Percentiles rank a stretch among this genome's conserved stretches.
phyloP scores from a whole-genome alignment of 2,797 vertebrate genomes.

The Simalia tracyae region DNA sequence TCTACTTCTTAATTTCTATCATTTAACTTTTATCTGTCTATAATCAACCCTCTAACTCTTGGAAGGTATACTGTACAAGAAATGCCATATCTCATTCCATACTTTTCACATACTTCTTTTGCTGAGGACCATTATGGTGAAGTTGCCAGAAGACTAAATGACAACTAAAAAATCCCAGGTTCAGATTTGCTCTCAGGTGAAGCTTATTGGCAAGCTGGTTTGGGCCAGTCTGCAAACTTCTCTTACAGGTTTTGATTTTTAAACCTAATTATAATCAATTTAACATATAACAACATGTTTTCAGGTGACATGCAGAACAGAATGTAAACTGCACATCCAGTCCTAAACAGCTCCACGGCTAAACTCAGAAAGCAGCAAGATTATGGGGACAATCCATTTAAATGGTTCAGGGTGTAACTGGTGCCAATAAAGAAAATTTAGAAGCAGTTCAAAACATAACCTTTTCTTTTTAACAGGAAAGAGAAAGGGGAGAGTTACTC shows the following conservation, averaged over 20 bases:
- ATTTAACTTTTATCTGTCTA: not conserved
- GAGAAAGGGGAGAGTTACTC: not conserved
- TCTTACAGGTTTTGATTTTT: not conserved
- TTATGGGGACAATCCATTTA: not conserved
- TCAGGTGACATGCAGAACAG: not conserved
- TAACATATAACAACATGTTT: not conserved
- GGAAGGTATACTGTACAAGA: not conserved
- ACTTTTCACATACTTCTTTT: not conserved
- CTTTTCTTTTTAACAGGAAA: not conserved
- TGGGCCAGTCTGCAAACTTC: not conserved
- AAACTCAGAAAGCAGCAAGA: not conserved
- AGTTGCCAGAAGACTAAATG: not conserved
- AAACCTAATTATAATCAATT: not conserved
- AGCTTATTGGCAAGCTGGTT: not conserved
- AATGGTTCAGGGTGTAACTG: not conserved
- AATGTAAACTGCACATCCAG: not conserved
- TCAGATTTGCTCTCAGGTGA: not conserved
- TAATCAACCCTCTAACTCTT: not conserved
- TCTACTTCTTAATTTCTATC: not conserved
- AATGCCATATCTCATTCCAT: not conserved
- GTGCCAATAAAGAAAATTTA: not conserved
- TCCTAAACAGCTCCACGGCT: not conserved
- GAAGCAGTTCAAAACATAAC: not conserved
- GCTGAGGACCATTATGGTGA: not conserved
- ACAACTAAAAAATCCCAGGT: not conserved